Conservation (phyloP, 2,797 vertebrate species). For the Oreochromis grahami region DNA sequence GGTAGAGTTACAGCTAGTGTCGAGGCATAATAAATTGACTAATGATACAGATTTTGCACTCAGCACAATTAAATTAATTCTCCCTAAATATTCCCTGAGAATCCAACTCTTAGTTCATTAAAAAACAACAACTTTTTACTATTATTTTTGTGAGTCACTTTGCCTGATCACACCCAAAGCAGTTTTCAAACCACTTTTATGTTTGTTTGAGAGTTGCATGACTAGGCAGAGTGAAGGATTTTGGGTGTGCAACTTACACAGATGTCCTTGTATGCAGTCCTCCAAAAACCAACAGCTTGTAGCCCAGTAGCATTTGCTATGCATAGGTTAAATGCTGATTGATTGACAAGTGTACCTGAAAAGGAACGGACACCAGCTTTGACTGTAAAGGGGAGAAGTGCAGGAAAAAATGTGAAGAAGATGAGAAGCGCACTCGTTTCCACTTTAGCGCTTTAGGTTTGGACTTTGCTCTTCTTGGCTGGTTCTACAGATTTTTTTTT, state of each 20-base stretch:
- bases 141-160: background rate
- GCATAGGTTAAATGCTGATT: background rate
- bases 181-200: background rate
- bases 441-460: background rate
- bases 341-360: background rate
- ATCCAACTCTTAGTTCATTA: background rate
- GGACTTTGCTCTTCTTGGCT: background rate
- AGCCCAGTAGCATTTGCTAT: background rate
- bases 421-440: background rate
- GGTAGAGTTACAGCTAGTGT: constrained; percentile 59
- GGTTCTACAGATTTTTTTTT: background rate
- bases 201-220: background rate
- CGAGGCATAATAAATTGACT: background rate
- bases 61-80: background rate
- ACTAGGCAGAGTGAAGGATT: background rate
- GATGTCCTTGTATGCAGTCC: background rate
- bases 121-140: background rate
- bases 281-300: background rate
- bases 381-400: background rate
- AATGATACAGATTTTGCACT: background rate
- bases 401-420: background rate
- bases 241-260: background rate
- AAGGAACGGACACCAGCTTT: background rate
- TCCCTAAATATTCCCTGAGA: background rate
- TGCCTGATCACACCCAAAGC: background rate